phyloP scores from a whole-genome alignment of 1,140 invertebrate species.

The Caerostris extrusa region DNA sequence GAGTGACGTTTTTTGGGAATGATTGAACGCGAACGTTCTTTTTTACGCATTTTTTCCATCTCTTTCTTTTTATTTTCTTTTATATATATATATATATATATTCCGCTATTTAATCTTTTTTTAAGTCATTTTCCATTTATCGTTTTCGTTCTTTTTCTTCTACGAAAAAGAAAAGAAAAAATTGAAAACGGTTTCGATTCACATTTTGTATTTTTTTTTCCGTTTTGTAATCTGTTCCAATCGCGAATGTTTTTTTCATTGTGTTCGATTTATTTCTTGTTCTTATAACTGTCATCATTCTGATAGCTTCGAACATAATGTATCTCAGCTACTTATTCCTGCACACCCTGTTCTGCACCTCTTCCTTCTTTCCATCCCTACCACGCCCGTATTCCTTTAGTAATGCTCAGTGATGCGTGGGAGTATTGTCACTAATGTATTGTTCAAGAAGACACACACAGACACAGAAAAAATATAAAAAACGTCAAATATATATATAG shows the following conservation, averaged over 20 bases:
- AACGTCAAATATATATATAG: not conserved
- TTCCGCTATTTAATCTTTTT: constrained; percentile 70
- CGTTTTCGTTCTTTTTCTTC: constrained; percentile 51
- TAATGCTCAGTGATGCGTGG: not conserved
- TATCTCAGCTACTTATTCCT: constrained; percentile 72
- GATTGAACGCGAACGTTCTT: constrained; percentile 24
- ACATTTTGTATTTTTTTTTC: constrained; percentile 17
- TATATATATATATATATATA: not conserved
- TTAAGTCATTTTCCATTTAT: constrained; percentile 72
- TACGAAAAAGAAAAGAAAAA: constrained; percentile 35
- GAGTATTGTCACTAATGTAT: constrained; percentile 54
- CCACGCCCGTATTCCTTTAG: not conserved
- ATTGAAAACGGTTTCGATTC: constrained; percentile 41
- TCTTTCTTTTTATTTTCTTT: not conserved
- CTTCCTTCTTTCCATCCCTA: not conserved
- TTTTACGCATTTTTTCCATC: not conserved
- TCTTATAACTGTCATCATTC: constrained; percentile 74
- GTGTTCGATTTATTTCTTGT: constrained; percentile 54
- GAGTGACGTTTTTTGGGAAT: constrained; percentile 35
- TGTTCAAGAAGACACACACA: constrained; percentile 24
- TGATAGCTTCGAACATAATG: constrained; percentile 75
- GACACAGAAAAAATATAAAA: not conserved
- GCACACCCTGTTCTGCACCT: not conserved
- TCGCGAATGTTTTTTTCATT: constrained; percentile 39
- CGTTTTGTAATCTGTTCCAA: constrained; percentile 38